These are phyloP conservation scores for Leptinotarsa juncta DNA, from an alignment of 2,888 invertebrate genomes.

Conservation along the genomic window DNA sequence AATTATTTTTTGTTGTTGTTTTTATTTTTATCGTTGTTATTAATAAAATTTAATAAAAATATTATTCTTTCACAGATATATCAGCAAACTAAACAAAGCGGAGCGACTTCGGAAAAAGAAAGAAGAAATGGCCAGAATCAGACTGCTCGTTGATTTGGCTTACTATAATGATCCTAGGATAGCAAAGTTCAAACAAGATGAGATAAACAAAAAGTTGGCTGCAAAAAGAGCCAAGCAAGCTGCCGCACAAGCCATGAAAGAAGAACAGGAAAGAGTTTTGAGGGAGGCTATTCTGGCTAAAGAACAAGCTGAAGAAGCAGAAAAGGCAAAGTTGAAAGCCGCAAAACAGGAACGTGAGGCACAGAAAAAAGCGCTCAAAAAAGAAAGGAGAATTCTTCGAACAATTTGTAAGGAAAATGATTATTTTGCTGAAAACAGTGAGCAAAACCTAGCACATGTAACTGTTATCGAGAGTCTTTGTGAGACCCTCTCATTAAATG, in stretches of 20 bases:
- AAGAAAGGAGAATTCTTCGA: conserved; percentile 84
- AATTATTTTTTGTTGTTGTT: too few species aligned
- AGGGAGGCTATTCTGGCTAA: conserved; percentile 80
- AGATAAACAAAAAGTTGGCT: conserved; percentile 89
- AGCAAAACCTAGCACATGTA: conserved; percentile 84
- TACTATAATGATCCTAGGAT: conserved; percentile 96
- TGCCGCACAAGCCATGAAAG: conserved; percentile 83
- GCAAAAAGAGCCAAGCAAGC: conserved; percentile 89
- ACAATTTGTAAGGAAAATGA: conserved; percentile 84
- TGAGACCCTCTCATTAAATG: conserved; percentile 78
- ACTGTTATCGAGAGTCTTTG: conserved; percentile 93
- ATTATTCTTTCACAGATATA: conserved; percentile 72
- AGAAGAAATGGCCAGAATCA: conserved; percentile 94
- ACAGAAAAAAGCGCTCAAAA: conserved; percentile 87
- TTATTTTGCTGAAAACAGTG: conserved; percentile 80
- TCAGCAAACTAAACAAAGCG: conserved; percentile 97
- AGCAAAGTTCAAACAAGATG: conserved; percentile 90
- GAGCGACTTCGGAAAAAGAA: conserved; percentile 94
- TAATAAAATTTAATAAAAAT: neutral
- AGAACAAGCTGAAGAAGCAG: conserved; percentile 83
- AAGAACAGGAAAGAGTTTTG: conserved; percentile 83
- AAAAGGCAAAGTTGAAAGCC: conserved; percentile 83
- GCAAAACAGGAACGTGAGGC: conserved; percentile 88
- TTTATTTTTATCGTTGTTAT: too few species aligned
- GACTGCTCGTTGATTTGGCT: conserved; percentile 92